Evolutionary conservation across 2,888 invertebrate species (phyloP).

Genomic region (Auanema freiburgensis): DNA sequence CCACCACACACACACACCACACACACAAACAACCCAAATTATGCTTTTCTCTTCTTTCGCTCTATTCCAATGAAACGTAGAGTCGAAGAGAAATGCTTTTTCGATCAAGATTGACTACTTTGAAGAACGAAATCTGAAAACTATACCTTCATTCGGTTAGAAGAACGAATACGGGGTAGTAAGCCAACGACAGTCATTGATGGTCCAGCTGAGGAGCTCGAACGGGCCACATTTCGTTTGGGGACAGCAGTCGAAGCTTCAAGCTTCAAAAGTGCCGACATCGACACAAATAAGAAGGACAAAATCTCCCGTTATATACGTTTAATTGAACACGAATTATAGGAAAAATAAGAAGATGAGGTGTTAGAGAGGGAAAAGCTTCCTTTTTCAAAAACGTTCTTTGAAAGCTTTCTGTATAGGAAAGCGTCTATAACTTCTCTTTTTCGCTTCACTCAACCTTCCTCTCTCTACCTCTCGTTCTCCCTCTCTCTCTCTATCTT

Average conservation of each 20-base stretch:
- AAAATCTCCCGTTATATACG: too few relatives aligned
- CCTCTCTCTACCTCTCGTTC: too few relatives aligned
- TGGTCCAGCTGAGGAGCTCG: neutral
- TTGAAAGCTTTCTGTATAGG: neutral
- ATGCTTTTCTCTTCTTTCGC: constrained; percentile 7
- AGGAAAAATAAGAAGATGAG: too few relatives aligned
- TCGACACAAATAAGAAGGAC: neutral
- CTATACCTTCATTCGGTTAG: neutral
- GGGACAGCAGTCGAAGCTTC: neutral
- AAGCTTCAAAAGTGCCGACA: constrained; percentile 3
- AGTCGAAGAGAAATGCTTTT: neutral
- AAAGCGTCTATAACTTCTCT: neutral
- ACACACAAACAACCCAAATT: neutral
- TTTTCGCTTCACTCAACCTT: neutral
- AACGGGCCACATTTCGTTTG: neutral
- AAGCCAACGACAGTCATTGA: too few relatives aligned
- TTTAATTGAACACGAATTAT: too few relatives aligned
- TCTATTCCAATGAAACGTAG: neutral
- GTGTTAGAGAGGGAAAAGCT: too few relatives aligned
- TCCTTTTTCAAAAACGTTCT: too few relatives aligned
- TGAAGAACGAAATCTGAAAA: neutral
- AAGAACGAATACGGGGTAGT: neutral
- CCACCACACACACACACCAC: too few relatives aligned
- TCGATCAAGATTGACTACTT: neutral
- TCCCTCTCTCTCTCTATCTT: neutral